Evolutionary conservation across 2,888 invertebrate genomes (phyloP).

Genomic region (Drosophila borealis): DNA sequence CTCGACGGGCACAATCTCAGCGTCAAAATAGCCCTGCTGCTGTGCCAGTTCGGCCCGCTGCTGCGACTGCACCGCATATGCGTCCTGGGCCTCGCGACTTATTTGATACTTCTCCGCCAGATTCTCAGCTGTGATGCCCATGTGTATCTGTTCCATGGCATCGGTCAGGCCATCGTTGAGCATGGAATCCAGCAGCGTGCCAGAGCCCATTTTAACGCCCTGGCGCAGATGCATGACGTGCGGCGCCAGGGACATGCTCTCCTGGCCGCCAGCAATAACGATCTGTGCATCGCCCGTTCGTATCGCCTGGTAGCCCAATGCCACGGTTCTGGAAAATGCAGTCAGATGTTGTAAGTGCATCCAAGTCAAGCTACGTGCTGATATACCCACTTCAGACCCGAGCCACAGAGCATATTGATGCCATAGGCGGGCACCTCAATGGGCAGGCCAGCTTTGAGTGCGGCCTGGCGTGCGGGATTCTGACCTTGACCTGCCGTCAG

Average conservation of each 20-base stretch:
- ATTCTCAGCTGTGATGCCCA: conserved; percentile 94
- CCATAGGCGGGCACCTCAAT: conserved; percentile 88
- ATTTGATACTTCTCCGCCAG: conserved; percentile 89
- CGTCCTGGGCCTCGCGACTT: conserved; percentile 89
- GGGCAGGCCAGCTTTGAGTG: conserved; percentile 90
- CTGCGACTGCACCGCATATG: conserved; percentile 89
- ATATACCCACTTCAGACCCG: conserved; percentile 89
- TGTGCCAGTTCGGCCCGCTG: conserved; percentile 88
- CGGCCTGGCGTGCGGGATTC: conserved; percentile 92
- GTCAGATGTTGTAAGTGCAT: not conserved
- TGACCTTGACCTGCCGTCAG: conserved; percentile 91
- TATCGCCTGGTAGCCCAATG: conserved; percentile 89
- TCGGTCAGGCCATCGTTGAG: conserved; percentile 90
- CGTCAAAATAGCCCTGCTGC: conserved; percentile 87
- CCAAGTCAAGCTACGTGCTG: not conserved
- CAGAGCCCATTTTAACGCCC: conserved; percentile 89
- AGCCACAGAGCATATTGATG: conserved; percentile 93
- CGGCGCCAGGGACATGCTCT: conserved; percentile 92
- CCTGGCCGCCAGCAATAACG: conserved; percentile 93
- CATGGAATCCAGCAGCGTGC: conserved; percentile 88
- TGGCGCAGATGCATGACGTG: conserved; percentile 88
- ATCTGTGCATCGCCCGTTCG: conserved; percentile 88
- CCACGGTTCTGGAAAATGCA: conserved; percentile 86
- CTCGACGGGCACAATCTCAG: conserved; percentile 90
- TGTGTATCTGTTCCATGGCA: conserved; percentile 90